A percentile compares a stretch with the other conserved stretches of the same genome.
phyloP scores from a whole-genome alignment of 2,113 vertebrate species.

The Mus pahari region DNA sequence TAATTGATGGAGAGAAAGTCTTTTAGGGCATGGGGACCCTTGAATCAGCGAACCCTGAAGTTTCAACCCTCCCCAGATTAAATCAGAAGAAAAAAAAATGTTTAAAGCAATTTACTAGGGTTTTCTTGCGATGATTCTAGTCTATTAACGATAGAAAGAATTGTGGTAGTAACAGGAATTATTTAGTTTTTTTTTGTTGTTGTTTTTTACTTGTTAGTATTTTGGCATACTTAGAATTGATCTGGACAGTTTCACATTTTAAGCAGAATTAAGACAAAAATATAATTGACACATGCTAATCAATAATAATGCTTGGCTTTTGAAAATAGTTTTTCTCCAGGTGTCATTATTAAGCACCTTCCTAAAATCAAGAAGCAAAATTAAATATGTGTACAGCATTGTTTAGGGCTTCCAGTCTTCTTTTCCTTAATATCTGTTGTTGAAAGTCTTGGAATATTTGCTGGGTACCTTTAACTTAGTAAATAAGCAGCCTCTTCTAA shows the following conservation, averaged over 20 bases:
- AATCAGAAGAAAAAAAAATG: conserved; percentile 52
- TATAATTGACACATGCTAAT: neutral
- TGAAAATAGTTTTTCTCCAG: neutral
- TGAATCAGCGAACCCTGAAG: conserved; percentile 17
- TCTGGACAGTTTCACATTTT: conserved; percentile 41
- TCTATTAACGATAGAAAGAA: conserved; percentile 63
- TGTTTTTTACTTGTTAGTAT: conserved; percentile 11
- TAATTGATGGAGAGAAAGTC: conserved; percentile 8
- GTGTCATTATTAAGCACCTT: neutral
- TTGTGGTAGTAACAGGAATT: conserved; percentile 63
- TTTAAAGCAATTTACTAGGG: neutral
- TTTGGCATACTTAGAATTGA: conserved; percentile 55
- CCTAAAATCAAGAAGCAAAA: neutral
- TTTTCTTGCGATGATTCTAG: conserved; percentile 55
- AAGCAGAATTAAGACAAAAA: conserved; percentile 61
- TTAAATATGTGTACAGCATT: neutral
- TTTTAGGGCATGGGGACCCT: neutral
- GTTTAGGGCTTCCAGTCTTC: neutral
- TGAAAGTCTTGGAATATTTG: neutral
- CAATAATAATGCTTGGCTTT: neutral
- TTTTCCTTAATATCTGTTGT: neutral
- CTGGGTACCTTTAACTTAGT: neutral
- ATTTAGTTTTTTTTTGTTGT: neutral
- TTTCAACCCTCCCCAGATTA: conserved; percentile 18
- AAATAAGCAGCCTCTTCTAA: neutral